Base-by-base conservation (phyloP, 92 coral and sea anemone species). In the Palythoa grandiflora region DNA sequence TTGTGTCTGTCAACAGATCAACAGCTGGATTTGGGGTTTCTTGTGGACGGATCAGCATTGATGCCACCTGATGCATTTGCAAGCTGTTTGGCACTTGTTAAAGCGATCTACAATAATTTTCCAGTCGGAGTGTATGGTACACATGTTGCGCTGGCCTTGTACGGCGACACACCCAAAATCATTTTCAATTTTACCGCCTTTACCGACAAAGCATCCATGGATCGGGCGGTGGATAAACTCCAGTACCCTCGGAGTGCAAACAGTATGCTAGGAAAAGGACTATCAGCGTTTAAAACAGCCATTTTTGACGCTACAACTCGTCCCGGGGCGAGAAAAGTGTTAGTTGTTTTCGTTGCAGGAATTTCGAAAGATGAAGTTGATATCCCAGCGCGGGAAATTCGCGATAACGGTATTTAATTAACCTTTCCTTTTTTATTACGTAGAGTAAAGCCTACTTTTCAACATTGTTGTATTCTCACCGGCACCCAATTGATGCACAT, bases 241-340 rank as follows among this genome's bases (percentile, higher is more conserved):
- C 13, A 11, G 39, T 70, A 84, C 35, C 90, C 93, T 4, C 75
- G 54, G n/a, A 84, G 85, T 38, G 84, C 38, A 9, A 84, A 63
- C 38, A 88, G 66, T 44, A 68, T 86, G 0, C 86, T 96, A 51
- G 98, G 98, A 5, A 89, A 88, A 20, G 98, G 95, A 20, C 84
- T 96, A 17, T 38, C 19, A 4, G 36, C 84, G 13, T 88, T 89
- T 20, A 96, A 92, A 80, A 14, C 68, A 12, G 87, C 52, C 8
- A 74, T 94, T 11, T 96, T 93, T 76, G 98, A 92, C 19, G 87
- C 86, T 40, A 96, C 96, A 36, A 94, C 98, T 5, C 91, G 98
- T 3, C 96, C 95, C 21, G 98, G 94, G 16, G 95, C 95, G 65
- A 93, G 91, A 28, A 91, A 96, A 57, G 92, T 94, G 72, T 86